These are phyloP conservation scores for Limnothrissa miodon DNA, from an alignment of 2,113 vertebrate genomes.

Conservation along the genomic window DNA sequence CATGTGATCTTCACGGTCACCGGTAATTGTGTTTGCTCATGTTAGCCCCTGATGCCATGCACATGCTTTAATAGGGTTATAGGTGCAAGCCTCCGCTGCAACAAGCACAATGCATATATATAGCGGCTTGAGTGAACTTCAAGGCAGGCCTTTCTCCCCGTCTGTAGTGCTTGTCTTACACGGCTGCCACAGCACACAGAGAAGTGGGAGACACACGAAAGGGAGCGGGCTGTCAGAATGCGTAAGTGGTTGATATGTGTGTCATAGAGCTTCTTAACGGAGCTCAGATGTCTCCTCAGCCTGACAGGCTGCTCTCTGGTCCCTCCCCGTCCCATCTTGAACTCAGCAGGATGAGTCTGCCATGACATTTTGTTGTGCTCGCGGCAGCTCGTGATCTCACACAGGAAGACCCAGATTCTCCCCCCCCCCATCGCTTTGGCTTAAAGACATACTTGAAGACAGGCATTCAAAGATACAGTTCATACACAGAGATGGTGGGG, in stretches of 20 bases:
- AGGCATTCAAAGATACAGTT: conserved; percentile 2
- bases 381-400: conserved; percentile 23
- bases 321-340: conserved; percentile 41
- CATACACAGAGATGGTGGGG: conserved; percentile 31
- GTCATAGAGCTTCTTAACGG: conserved; percentile 38
- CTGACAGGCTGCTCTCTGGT: conserved; percentile 45
- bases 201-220: conserved; percentile 30
- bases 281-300: conserved; percentile 47
- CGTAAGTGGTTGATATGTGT: conserved; percentile 23
- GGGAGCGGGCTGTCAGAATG: conserved; percentile 23
- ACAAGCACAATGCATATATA: not conserved
- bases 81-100: not conserved
- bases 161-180: conserved; percentile 43
- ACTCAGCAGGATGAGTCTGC: conserved; percentile 45
- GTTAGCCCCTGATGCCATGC: not conserved
- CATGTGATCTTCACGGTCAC: not conserved
- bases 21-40: conserved; percentile 4
- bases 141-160: conserved; percentile 21
- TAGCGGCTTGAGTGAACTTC: not conserved
- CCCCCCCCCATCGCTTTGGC: not conserved
- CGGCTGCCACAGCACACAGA: conserved; percentile 20
- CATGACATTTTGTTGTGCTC: conserved; percentile 43
- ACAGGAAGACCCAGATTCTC: conserved; percentile 11
- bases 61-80: not conserved
- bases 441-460: conserved; percentile 12